Evolutionary conservation across 2,888 invertebrate species (phyloP), one percentile per base, ranked within the genome.

Genomic region (Drosophila mercatorum): DNA sequence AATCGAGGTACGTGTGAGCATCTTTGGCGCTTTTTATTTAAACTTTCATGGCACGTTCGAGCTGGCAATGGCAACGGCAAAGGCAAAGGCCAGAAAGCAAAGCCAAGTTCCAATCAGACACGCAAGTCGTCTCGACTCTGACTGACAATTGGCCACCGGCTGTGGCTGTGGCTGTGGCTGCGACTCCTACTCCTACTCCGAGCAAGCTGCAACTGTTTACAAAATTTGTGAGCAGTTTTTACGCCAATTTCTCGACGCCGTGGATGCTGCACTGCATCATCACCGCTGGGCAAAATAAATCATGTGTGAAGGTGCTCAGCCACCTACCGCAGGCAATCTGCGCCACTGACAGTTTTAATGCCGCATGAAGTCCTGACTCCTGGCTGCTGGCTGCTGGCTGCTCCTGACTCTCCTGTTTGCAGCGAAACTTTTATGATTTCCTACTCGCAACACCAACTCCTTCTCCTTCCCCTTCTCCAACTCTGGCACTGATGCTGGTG

Each of bases 301-400:
- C 91, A 91, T 91, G 91, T 90, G 91, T 88, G 91, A 91, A 91
- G 91, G 91, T 91, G 91, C 91, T 81, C 81, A 81, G 68, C 80
- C 83, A 79, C 80, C 80, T 72, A 82, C 85, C 88, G 83, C 83
- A 85, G 80, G 68, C 85, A 83, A 88, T 83, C 83, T 89, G 81
- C 85, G 63, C 75, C 76, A 83, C 91, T 90, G 91, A 91, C 91
- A 92, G 88, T 91, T 91, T 91, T 92, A 91, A 91, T 91, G 89
- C 91, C 84, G 68, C 82, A 91, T 89, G 83, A 89, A 90, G 84
- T 86, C 49, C 49, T 51, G 31, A 10, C 31, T 51, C 2, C 49
- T 31, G 49, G 31, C n/a, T 31, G 17, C 31, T 34, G 49, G 3
- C 17, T n/a, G 5, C 80, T 72, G 47, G 68, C 68, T 17, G 17